A percentile compares a stretch with the other conserved stretches of the same genome.
Conservation (phyloP, 2,797 vertebrate species). For the Strix occidentalis region DNA sequence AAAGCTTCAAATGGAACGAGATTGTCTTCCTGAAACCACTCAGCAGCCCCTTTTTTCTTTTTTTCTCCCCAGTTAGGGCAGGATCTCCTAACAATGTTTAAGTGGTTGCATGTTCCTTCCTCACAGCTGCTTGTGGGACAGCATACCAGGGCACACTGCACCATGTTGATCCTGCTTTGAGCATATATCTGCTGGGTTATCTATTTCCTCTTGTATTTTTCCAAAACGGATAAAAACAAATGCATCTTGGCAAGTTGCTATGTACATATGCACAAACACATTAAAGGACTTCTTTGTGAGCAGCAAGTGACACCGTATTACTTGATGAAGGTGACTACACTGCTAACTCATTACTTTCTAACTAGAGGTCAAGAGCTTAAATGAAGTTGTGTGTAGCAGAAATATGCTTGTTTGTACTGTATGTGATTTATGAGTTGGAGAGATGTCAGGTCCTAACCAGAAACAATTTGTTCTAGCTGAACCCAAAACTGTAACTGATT, state of each 20-base stretch:
- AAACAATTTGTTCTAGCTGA: conserved; percentile 2
- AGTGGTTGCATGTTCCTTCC: conserved; percentile 32
- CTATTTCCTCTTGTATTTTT: conserved; percentile 31
- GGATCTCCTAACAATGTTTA: background rate
- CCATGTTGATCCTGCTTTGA: background rate
- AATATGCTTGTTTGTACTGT: background rate
- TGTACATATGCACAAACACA: background rate
- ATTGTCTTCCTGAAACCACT: conserved; percentile 16
- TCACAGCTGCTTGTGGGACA: conserved; percentile 8
- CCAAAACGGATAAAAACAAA: conserved; percentile 30
- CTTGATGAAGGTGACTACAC: background rate
- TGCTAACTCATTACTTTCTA: background rate
- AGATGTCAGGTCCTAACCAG: background rate
- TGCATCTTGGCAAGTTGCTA: background rate
- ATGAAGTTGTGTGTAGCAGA: background rate
- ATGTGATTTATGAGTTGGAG: background rate
- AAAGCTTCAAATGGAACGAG: background rate
- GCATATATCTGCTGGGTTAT: background rate
- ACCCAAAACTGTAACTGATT: background rate
- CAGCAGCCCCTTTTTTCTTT: background rate
- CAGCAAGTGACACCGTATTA: background rate
- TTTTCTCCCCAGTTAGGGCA: background rate
- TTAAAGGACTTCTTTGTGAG: background rate
- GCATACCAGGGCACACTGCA: background rate
- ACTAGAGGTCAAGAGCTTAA: background rate